Base-by-base conservation (phyloP, 2,888 invertebrate species). In the Zaprionus lineosus region DNA sequence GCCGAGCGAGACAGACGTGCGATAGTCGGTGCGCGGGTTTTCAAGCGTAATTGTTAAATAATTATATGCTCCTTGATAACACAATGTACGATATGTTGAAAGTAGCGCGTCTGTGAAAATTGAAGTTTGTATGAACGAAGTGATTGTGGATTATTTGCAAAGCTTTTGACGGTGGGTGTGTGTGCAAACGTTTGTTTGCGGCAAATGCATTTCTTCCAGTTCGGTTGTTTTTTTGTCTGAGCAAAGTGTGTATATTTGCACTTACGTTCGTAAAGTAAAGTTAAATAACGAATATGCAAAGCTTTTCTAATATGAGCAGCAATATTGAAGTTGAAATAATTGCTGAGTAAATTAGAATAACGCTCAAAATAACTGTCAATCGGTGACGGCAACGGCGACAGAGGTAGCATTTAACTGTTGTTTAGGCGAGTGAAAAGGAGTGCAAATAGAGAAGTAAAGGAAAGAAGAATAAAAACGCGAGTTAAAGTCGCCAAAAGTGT, bases 361-460 rank as follows among this genome's bases (percentile, higher is more conserved):
- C 36, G 46, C 40, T 43, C 37, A 31, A 37, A 62, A 58, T 61
- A 79, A 65, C 78, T 71, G 81, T 76, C 63, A 55, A 69, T 40
- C 40, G 37, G 21, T 31, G 58, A 31, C 48, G 41, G 44, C 37
- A 51, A 48, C 31, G 37, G 48, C 53, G 29, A 28, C 31, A 31
- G 44, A 50, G 29, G 24, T 43, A 18, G 39, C 52, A 57, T 11
- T 48, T 73, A 75, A 79, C 70, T 70, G 84, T 83, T 76, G 56
- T 83, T 70, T 74, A 46, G 36, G 51, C 51, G 15, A 56, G 36
- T 29, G 31, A 56, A 40, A 29, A 53, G 53, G 40, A 50, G 41
- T 33, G 51, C 44, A 47, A 62, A 50, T 46, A 19, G 63, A 26
- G 44, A 50, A 46, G 46, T 51, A 34, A 36, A 44, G 50, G 55